phyloP scores from a whole-genome alignment of 2,113 vertebrate genomes.

The Cyrtonyx montezumae region DNA sequence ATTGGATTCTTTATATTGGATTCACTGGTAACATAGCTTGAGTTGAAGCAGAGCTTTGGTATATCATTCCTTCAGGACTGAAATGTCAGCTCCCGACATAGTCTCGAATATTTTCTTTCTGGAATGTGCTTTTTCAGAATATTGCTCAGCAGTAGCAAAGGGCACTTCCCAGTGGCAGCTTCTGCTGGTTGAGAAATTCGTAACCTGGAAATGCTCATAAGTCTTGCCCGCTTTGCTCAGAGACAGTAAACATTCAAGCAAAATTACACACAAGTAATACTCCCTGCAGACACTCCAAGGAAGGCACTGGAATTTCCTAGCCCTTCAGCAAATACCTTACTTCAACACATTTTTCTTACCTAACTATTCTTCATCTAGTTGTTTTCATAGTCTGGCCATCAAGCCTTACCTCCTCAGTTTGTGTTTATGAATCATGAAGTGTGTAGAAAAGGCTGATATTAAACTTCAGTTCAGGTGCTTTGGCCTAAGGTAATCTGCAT shows the following conservation, averaged over 20 bases:
- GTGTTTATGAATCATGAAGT: background rate
- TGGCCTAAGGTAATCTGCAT: background rate
- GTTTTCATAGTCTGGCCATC: background rate
- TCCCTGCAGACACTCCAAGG: background rate
- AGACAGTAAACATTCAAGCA: slow-evolving; percentile 19
- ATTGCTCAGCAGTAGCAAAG: slow-evolving; percentile 13
- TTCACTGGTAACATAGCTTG: slow-evolving; percentile 32
- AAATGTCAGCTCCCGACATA: slow-evolving; percentile 18
- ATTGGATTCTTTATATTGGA: slow-evolving; percentile 43
- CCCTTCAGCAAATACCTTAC: background rate
- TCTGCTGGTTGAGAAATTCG: slow-evolving; percentile 40
- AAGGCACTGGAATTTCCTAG: slow-evolving; percentile 1
- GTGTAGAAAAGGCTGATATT: background rate
- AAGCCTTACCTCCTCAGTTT: background rate
- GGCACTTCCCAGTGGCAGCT: slow-evolving; percentile 46
- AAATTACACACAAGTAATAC: background rate
- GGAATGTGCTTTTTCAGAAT: slow-evolving; percentile 15
- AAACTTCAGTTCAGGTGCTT: background rate
- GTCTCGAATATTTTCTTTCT: slow-evolving; percentile 24
- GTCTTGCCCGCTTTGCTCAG: slow-evolving; percentile 30
- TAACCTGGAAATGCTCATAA: slow-evolving; percentile 28
- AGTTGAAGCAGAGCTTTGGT: slow-evolving; percentile 32
- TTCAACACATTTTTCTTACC: background rate
- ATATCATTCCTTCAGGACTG: slow-evolving; percentile 48
- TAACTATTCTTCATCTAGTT: background rate